These are phyloP conservation scores for Eilema caniola DNA, from an alignment of 2,888 invertebrate genomes.

Conservation along the genomic window DNA sequence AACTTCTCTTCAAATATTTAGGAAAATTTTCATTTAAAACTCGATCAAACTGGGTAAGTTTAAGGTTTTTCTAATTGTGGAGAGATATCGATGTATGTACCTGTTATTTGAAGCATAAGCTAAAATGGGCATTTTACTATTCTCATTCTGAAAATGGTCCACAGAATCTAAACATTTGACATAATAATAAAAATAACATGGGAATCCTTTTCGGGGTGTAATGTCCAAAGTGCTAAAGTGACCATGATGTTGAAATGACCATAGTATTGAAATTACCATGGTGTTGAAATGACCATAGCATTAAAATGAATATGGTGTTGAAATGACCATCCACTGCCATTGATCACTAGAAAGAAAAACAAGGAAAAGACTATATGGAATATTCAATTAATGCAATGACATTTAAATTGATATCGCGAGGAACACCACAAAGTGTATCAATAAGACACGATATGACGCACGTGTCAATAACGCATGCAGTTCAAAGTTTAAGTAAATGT, in stretches of 20 bases:
- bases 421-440: conserved; percentile 8
- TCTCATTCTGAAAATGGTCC: not conserved
- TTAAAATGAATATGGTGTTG: no score
- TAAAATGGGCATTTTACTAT: not conserved
- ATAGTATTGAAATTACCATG: no score
- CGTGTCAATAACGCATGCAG: conserved; percentile 13
- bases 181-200: not conserved
- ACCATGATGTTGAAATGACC: no score
- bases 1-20: no score
- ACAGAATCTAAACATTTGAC: not conserved
- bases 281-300: no score
- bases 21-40: no score
- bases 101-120: no score
- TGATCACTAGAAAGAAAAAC: not conserved
- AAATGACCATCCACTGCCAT: not conserved
- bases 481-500: conserved; percentile 14
- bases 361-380: not conserved
- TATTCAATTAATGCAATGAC: conserved; percentile 14
- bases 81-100: no score
- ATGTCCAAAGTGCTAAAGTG: no score
- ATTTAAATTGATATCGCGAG: conserved; percentile 9
- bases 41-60: no score
- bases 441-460: conserved; percentile 9
- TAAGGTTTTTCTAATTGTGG: no score
- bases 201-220: no score